Percentiles rank a stretch among this genome's conserved stretches.
Conservation (phyloP, 2,113 vertebrate genomes). For the Lampris megalopsis region DNA sequence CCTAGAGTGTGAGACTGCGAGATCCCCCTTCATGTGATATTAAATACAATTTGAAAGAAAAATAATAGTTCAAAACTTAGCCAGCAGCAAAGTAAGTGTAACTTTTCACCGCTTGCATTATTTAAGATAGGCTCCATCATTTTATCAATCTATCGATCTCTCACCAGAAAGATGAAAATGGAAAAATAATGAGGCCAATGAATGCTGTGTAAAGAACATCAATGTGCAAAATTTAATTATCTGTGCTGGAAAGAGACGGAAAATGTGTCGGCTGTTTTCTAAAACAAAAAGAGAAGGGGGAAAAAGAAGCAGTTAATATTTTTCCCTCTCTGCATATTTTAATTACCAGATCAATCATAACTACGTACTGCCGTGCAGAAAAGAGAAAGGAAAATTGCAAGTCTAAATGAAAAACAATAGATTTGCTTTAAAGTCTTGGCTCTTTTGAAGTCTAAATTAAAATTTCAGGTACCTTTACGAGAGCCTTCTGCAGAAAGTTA, state of each 20-base stretch:
- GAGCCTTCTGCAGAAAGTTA: slow-evolving; percentile 82
- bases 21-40: slow-evolving; percentile 75
- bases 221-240: slow-evolving; percentile 89
- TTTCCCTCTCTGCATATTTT: slow-evolving; percentile 87
- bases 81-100: slow-evolving; percentile 81
- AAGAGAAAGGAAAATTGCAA: slow-evolving; percentile 83
- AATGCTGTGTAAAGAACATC: slow-evolving; percentile 86
- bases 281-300: slow-evolving; percentile 83
- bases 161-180: slow-evolving; percentile 87
- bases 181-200: slow-evolving; percentile 87
- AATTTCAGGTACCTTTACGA: slow-evolving; percentile 86
- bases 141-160: slow-evolving; percentile 89
- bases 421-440: slow-evolving; percentile 86
- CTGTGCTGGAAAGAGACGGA: slow-evolving; percentile 74
- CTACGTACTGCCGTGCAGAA: slow-evolving; percentile 72
- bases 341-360: slow-evolving; percentile 90
- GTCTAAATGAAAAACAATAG: slow-evolving; percentile 89
- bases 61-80: slow-evolving; percentile 83
- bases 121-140: slow-evolving; percentile 87
- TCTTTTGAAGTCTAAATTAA: slow-evolving; percentile 89
- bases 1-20: slow-evolving; percentile 45
- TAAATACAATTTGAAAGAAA: slow-evolving; percentile 77
- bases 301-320: slow-evolving; percentile 84
- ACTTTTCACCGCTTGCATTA: slow-evolving; percentile 84
- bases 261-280: slow-evolving; percentile 85